Evolutionary conservation across 2,888 invertebrate genomes (phyloP), one percentile per base, ranked within the genome.

Genomic region (Caenorhabditis uteleia): DNA sequence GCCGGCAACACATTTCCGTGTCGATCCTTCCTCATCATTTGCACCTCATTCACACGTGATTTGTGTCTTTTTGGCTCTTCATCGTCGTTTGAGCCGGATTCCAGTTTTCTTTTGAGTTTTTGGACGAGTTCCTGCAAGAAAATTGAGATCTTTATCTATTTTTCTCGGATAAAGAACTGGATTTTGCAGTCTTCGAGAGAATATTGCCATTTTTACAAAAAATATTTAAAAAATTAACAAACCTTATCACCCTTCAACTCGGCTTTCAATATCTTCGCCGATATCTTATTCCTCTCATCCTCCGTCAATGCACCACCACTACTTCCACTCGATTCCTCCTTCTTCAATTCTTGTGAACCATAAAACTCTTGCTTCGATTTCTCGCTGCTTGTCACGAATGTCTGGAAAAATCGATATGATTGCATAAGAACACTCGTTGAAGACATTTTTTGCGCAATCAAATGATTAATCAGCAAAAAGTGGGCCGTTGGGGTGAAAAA

Each of bases 221-320:
- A 18, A 6, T 21, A 12, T 8, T 16, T 16, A n/a, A 29, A 42
- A 25, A 39, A n/a, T 21, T 20, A 49, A 21, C 67, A 46, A 18
- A 87, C 88, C 76, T 84, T 85, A 83, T 95, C 89, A 18, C 93
- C 95, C 87, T 93, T 88, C 76, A 98, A 89, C 88, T 97, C 94
- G 14, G 95, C 95, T 86, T 93, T 93, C 0, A 97, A 86, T 67
- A 94, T 88, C 85, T 91, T 92, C 2, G 95, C 93, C 36, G 90
- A 92, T 38, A 98, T 84, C 76, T 90, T 89, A 85, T 97, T 98
- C 88, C 93, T 89, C 84, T 95, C 91, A 47, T 79, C 82, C 8
- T 70, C 65, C 4, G 73, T 72, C 42, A 78, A 34, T 8, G 62
- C 49, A 5, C 34, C 18, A 20, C 25, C 42, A n/a, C n/a, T n/a